Percentiles rank a stretch among this genome's conserved stretches.
These are phyloP conservation scores for Zaprionus lachaisei DNA, from an alignment of 1,140 invertebrate species.

Conservation along the genomic window DNA sequence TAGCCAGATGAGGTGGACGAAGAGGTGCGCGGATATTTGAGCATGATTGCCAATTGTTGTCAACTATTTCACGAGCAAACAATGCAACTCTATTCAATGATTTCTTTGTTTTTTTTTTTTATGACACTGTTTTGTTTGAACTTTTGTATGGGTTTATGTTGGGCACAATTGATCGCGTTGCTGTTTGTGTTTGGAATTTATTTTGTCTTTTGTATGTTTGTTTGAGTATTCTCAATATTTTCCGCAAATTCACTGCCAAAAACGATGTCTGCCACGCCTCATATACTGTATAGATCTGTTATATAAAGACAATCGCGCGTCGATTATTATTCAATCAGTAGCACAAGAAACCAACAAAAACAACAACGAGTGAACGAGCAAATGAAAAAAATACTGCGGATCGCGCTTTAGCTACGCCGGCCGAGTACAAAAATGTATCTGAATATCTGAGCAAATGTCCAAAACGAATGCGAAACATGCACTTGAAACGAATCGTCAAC, in stretches of 20 bases:
- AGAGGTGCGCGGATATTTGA: slow-evolving; percentile 81
- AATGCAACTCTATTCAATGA: slow-evolving; percentile 14
- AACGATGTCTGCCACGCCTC: slow-evolving; percentile 33
- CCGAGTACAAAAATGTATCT: slow-evolving; percentile 29
- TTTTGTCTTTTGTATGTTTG: slow-evolving; percentile 15
- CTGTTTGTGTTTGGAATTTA: slow-evolving; percentile 31
- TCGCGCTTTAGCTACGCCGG: slow-evolving; percentile 18
- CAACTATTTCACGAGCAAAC: slow-evolving; percentile 2
- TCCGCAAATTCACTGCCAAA: slow-evolving; percentile 39
- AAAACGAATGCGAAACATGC: slow-evolving; percentile 63
- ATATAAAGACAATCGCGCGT: slow-evolving; percentile 56
- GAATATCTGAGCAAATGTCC: slow-evolving; percentile 34
- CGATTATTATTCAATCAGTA: slow-evolving; percentile 74
- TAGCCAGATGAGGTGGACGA: slow-evolving; percentile 78
- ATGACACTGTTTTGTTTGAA: slow-evolving; percentile 7
- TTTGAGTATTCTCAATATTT: slow-evolving; percentile 11
- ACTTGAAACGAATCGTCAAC: slow-evolving; percentile 61
- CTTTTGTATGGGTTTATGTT: slow-evolving; percentile 36
- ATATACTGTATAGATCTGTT: slow-evolving; percentile 34
- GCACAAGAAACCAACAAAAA: slow-evolving; percentile 49
- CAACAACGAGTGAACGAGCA: slow-evolving; percentile 42
- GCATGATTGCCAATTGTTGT: slow-evolving; percentile 51
- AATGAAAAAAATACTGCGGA: slow-evolving; percentile 6
- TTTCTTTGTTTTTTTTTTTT: slow-evolving; percentile 7
- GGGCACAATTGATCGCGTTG: slow-evolving; percentile 35